A percentile compares a stretch with the other conserved stretches of the same genome.
phyloP scores from a whole-genome alignment of 35 echinoderm and acorn worm genomes.

The Holothuria glaberrima region DNA sequence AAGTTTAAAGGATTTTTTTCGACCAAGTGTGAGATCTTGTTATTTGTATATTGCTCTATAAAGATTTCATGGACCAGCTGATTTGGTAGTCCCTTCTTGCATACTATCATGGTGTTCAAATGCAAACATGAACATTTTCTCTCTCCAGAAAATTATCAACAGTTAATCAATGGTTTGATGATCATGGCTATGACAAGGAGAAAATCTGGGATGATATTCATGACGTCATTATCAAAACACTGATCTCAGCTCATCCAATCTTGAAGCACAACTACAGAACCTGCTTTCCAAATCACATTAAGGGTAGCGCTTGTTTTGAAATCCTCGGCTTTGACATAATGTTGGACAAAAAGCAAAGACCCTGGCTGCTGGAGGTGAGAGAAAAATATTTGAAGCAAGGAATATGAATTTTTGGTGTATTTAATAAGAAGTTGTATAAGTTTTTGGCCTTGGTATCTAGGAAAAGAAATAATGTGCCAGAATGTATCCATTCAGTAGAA shows the following conservation, averaged over 20 bases:
- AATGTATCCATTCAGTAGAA: no score
- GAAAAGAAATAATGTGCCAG: no score
- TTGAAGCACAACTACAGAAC: slow-evolving; percentile 99
- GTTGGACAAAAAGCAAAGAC: slow-evolving; percentile 93
- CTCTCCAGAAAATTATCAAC: slow-evolving; percentile 76
- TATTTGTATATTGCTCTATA: no score
- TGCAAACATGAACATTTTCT: not conserved
- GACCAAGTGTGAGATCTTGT: not conserved
- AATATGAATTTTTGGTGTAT: no score
- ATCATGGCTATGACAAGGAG: slow-evolving; percentile 87
- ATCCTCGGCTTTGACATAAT: slow-evolving; percentile 97
- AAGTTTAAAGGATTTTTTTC: not conserved
- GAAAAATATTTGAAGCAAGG: no score
- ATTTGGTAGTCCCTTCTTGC: no score
- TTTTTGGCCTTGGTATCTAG: no score
- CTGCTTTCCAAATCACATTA: slow-evolving; percentile 95
- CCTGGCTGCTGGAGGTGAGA: slow-evolving; percentile 95
- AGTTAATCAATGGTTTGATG: slow-evolving; percentile 85
- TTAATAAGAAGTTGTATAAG: no score
- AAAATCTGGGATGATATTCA: slow-evolving; percentile 95
- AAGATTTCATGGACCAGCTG: no score
- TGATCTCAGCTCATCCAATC: slow-evolving; percentile 96
- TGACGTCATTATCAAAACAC: slow-evolving; percentile 97
- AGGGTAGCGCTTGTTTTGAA: slow-evolving; percentile 98
- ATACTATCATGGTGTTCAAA: no score